phyloP scores from a whole-genome alignment of 2,113 vertebrate species.

The Cryptotis parvus region DNA sequence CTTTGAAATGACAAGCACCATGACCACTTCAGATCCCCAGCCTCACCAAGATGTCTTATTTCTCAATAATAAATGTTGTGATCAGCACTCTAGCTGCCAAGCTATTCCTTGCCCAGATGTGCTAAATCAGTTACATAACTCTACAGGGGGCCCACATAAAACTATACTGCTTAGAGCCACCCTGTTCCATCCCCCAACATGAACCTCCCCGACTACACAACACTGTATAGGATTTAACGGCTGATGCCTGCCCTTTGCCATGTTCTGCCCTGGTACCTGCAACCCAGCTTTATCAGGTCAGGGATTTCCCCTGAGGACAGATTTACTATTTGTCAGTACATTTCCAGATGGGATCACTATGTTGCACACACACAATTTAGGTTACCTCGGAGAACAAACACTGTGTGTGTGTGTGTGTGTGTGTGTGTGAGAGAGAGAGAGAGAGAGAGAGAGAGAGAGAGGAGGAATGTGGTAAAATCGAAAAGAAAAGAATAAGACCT shows the following conservation, averaged over 20 bases:
- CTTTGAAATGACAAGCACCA: slow-evolving; percentile 62
- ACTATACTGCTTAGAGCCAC: slow-evolving; percentile 35
- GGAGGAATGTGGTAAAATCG: accelerated
- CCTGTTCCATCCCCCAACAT: background rate
- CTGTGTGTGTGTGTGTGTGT: background rate
- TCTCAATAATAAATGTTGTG: slow-evolving; percentile 75
- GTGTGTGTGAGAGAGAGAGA: background rate
- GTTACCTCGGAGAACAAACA: background rate
- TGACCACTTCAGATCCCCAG: slow-evolving; percentile 48
- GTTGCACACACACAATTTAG: background rate
- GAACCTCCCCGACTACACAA: background rate
- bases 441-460: too few relatives aligned
- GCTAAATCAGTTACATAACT: slow-evolving; percentile 64
- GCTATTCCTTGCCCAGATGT: slow-evolving; percentile 75
- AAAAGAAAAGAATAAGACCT: background rate
- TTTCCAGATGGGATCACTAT: slow-evolving; percentile 25
- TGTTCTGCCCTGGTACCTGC: slow-evolving; percentile 1
- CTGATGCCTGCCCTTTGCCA: background rate
- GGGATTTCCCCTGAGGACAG: slow-evolving; percentile 4
- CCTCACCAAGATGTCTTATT: slow-evolving; percentile 72
- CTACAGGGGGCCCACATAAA: slow-evolving; percentile 67
- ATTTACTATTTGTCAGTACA: background rate
- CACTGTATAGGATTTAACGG: background rate
- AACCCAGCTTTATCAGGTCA: background rate
- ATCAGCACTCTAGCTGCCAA: slow-evolving; percentile 74